Conservation (phyloP, 2,888 invertebrate genomes). For the Temnothorax unifasciatus region DNA sequence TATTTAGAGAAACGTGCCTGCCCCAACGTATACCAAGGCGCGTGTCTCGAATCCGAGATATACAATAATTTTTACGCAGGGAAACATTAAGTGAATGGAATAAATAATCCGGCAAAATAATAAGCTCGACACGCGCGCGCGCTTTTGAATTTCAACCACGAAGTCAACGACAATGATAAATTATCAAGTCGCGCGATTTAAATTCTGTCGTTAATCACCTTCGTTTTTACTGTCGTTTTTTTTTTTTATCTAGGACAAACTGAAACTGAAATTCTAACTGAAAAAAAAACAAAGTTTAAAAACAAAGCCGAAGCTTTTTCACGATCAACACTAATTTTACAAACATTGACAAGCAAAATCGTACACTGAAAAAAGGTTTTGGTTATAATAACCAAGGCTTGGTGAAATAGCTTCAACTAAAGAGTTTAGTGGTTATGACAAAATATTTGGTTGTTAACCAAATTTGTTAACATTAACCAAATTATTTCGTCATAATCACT, state of each 20-base stretch:
- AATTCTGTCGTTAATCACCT: neutral
- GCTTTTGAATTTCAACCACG: neutral
- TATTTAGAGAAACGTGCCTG: neutral
- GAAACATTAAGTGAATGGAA: neutral
- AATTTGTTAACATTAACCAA: too few relatives aligned
- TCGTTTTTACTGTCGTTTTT: neutral
- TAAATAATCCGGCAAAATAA: slow-evolving; percentile 3
- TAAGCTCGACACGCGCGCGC: too few relatives aligned
- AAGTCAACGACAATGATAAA: neutral
- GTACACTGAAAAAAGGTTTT: too few relatives aligned
- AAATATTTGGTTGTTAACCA: too few relatives aligned
- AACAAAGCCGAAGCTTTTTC: neutral
- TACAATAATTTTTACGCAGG: neutral
- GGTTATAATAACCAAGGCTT: too few relatives aligned
- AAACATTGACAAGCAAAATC: too few relatives aligned
- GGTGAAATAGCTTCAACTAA: too few relatives aligned
- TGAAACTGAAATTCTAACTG: neutral
- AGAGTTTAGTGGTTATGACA: too few relatives aligned
- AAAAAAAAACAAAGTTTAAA: neutral
- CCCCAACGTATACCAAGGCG: neutral
- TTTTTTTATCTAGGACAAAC: neutral
- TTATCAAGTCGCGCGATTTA: neutral
- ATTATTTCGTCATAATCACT: too few relatives aligned
- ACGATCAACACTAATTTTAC: neutral
- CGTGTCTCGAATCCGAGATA: slow-evolving; percentile 24